A percentile compares a stretch with the other conserved stretches of the same genome.
Conservation (phyloP, 53 echinoderm and acorn worm genomes). For the Actinopyga echinites region DNA sequence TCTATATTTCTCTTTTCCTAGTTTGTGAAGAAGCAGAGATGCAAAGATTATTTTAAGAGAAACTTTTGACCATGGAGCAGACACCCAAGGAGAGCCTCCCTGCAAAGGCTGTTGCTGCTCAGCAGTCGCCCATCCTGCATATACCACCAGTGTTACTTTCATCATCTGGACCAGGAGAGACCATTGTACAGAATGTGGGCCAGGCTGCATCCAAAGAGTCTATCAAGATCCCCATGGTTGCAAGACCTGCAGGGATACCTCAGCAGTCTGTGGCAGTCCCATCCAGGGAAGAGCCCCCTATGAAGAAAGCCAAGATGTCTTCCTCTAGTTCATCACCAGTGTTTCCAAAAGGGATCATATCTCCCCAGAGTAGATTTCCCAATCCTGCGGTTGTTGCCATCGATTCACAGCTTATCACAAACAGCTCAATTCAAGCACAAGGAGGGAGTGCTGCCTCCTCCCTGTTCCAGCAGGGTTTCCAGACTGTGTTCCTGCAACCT, state of each 20-base stretch:
- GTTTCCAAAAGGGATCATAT: not conserved
- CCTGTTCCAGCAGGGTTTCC: slow-evolving; percentile 15
- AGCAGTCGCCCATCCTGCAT: slow-evolving; percentile 4
- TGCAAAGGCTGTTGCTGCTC: not conserved
- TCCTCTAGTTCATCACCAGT: not conserved
- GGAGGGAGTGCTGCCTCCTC: not conserved
- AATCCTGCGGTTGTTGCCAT: slow-evolving; percentile 15
- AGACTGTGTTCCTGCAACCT: slow-evolving; percentile 36
- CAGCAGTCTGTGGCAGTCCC: not conserved
- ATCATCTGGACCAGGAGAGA: not conserved
- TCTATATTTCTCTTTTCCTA: too few species aligned
- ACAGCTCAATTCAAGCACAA: not conserved
- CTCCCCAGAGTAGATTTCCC: not conserved
- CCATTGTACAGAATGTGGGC: not conserved
- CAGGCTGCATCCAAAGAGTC: not conserved
- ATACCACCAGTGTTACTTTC: not conserved
- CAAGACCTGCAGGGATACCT: not conserved
- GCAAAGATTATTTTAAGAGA: too few species aligned
- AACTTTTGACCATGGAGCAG: not conserved
- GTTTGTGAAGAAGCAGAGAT: too few species aligned
- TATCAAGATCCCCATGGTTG: slow-evolving; percentile 16
- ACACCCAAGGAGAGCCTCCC: not conserved
- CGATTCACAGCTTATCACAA: slow-evolving; percentile 1
- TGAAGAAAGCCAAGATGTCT: slow-evolving; percentile 12
- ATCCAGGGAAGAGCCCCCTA: slow-evolving; percentile 22